phyloP scores from a whole-genome alignment of 2,113 vertebrate species.

The Protobothrops mucrosquamatus region DNA sequence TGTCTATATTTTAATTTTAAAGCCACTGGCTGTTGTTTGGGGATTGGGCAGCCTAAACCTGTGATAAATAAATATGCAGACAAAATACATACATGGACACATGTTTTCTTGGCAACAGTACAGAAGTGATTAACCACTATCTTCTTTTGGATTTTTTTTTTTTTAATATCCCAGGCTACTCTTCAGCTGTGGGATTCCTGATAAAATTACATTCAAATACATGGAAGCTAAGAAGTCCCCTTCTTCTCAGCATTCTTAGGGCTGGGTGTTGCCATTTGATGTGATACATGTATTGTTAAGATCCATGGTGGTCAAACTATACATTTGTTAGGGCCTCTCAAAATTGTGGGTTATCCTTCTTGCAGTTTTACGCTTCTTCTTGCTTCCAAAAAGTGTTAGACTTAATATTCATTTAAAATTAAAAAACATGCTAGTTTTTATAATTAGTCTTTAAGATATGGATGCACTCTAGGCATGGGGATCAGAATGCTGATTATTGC shows the following conservation, averaged over 20 bases:
- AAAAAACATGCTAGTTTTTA: background rate
- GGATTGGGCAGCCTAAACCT: background rate
- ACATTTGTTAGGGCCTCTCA: background rate
- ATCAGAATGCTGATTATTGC: background rate
- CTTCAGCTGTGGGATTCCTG: background rate
- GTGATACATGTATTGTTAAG: background rate
- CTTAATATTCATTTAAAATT: background rate
- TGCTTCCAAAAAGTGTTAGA: background rate
- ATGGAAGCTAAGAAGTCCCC: background rate
- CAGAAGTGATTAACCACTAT: background rate
- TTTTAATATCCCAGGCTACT: background rate
- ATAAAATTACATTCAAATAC: background rate
- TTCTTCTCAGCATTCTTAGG: background rate
- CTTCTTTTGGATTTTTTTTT: background rate
- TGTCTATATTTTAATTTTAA: background rate
- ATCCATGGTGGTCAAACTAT: background rate
- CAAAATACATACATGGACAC: background rate
- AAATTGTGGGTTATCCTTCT: background rate
- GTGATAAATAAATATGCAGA: background rate
- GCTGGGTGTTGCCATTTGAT: background rate
- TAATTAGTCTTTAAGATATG: background rate
- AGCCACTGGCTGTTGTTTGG: background rate
- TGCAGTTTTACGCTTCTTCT: background rate
- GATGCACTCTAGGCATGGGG: background rate
- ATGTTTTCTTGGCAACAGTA: background rate